These are phyloP conservation scores for Pachycephus smyrnensis DNA, from an alignment of 2,888 invertebrate genomes.

Conservation along the genomic window DNA sequence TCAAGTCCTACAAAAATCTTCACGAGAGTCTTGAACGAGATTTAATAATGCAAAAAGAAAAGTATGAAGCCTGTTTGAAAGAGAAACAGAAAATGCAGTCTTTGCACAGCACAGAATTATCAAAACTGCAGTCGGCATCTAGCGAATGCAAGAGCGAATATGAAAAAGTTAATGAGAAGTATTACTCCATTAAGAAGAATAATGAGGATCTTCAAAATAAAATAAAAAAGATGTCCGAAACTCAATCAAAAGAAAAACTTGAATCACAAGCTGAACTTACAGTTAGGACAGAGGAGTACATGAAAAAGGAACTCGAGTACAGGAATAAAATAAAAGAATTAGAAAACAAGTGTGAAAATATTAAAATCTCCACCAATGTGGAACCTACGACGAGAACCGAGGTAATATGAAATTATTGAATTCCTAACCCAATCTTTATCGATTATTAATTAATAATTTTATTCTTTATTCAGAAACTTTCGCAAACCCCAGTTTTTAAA, in stretches of 20 bases:
- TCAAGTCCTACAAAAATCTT: slow-evolving; percentile 13
- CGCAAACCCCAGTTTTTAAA: background rate
- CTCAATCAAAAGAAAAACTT: slow-evolving; percentile 22
- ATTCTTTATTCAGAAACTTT: background rate
- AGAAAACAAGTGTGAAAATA: slow-evolving; percentile 23
- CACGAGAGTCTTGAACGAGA: slow-evolving; percentile 16
- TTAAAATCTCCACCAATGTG: slow-evolving; percentile 14
- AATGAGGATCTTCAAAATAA: slow-evolving; percentile 16
- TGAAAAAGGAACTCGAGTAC: slow-evolving; percentile 13
- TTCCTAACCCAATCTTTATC: background rate
- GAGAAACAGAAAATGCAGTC: slow-evolving; percentile 24
- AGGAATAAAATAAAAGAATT: slow-evolving; percentile 20
- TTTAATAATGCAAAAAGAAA: slow-evolving; percentile 22
- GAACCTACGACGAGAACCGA: background rate
- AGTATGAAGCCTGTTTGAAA: slow-evolving; percentile 22
- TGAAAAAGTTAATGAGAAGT: slow-evolving; percentile 15
- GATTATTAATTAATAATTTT: background rate
- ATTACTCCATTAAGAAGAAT: slow-evolving; percentile 19
- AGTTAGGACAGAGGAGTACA: background rate
- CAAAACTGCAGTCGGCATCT: slow-evolving; percentile 12
- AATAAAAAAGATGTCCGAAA: slow-evolving; percentile 25
- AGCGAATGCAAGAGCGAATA: slow-evolving; percentile 11
- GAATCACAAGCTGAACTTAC: slow-evolving; percentile 13
- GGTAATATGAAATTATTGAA: background rate
- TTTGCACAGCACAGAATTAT: slow-evolving; percentile 21